Conservation (phyloP, 2,797 vertebrate species). For the Setipinna tenuifilis region DNA sequence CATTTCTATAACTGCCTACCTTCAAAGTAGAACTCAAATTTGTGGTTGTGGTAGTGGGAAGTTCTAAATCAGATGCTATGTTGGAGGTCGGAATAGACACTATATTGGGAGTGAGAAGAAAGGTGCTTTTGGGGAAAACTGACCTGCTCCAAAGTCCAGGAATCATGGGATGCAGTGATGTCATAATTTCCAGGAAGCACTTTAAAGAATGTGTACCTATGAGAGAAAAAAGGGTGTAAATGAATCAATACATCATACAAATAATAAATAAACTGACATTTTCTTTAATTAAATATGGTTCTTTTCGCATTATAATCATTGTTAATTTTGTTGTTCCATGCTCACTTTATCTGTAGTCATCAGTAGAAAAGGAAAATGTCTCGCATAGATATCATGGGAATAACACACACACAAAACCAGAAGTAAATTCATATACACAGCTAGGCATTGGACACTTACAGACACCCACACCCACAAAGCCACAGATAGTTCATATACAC, state of each 20-base stretch:
- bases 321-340: too few species aligned
- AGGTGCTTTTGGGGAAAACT: conserved; percentile 38
- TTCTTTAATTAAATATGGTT: background rate
- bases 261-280: background rate
- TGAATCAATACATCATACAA: background rate
- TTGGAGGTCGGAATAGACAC: too few species aligned
- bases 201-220: conserved; percentile 93
- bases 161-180: conserved; percentile 88
- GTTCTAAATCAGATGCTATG: background rate
- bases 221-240: conserved; percentile 32
- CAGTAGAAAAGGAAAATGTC: background rate
- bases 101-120: too few species aligned
- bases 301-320: background rate
- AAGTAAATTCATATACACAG: too few species aligned
- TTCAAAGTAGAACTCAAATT: too few species aligned
- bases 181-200: conserved; percentile 94
- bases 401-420: too few species aligned
- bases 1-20: too few species aligned
- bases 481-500: too few species aligned
- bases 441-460: too few species aligned
- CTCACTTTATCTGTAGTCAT: background rate
- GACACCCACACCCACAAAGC: too few species aligned
- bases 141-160: conserved; percentile 93
- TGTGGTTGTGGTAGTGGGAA: background rate
- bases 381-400: too few species aligned